These are phyloP conservation scores for Dolichomitus sp. DNA, from an alignment of 2,888 invertebrate species.

Conservation along the genomic window DNA sequence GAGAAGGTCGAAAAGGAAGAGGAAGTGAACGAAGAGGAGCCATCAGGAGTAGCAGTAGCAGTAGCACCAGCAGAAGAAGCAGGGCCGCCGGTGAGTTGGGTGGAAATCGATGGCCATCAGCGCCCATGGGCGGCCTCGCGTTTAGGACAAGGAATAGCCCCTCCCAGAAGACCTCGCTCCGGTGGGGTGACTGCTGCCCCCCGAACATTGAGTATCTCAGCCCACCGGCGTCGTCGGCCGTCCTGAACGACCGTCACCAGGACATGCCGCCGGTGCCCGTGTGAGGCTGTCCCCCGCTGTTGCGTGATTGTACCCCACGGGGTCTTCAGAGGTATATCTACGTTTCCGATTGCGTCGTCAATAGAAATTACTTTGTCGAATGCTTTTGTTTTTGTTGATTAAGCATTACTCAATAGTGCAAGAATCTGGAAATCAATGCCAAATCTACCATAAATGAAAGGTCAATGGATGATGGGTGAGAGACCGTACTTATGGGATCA, in stretches of 20 bases:
- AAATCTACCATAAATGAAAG: background rate
- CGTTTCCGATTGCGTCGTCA: background rate
- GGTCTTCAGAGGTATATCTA: slow-evolving; percentile 82
- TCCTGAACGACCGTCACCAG: slow-evolving; percentile 82
- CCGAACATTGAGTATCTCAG: slow-evolving; percentile 79
- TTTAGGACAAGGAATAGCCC: slow-evolving; percentile 98
- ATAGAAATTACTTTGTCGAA: background rate
- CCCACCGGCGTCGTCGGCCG: slow-evolving; percentile 79
- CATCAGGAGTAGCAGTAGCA: slow-evolving; percentile 7
- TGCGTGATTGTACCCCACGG: slow-evolving; percentile 85
- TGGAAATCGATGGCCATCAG: slow-evolving; percentile 86
- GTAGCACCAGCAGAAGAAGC: slow-evolving; percentile 68
- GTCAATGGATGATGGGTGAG: background rate
- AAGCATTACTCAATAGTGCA: background rate
- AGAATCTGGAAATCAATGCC: slow-evolving; percentile 21
- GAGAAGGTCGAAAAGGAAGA: slow-evolving; percentile 44
- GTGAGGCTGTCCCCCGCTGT: slow-evolving; percentile 86
- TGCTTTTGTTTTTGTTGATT: background rate
- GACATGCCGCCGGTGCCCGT: slow-evolving; percentile 84
- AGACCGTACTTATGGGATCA: background rate
- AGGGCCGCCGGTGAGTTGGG: slow-evolving; percentile 78
- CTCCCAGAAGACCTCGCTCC: slow-evolving; percentile 98
- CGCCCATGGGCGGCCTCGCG: slow-evolving; percentile 98
- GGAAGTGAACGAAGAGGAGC: slow-evolving; percentile 17
- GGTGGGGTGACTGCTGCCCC: slow-evolving; percentile 97